Conservation (phyloP, 92 coral and sea anemone genomes). For the Hydrozoanthus gracilis region DNA sequence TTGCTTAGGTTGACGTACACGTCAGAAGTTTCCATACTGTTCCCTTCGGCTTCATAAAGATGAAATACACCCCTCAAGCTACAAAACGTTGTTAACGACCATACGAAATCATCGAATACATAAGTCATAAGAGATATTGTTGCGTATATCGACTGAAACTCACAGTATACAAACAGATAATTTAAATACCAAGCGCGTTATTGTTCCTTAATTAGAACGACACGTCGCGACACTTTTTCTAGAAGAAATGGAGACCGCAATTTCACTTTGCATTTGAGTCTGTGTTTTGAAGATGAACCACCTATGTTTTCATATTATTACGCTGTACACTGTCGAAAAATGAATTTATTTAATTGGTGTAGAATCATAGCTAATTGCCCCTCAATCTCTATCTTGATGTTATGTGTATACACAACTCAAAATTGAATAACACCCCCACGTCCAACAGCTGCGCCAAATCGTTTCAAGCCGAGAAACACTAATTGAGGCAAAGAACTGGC, state of each 20-base stretch:
- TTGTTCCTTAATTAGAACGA: neutral
- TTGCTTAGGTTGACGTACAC: neutral
- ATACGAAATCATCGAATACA: neutral
- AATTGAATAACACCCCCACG: neutral
- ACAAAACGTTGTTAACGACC: neutral
- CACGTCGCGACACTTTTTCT: neutral
- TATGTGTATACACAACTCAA: slow-evolving; percentile 32
- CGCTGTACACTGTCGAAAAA: neutral
- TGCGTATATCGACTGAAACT: neutral
- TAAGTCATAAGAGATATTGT: neutral
- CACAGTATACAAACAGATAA: neutral
- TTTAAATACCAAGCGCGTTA: neutral
- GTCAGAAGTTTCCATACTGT: neutral
- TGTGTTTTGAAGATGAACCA: neutral
- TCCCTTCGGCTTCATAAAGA: slow-evolving; percentile 1
- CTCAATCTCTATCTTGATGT: neutral
- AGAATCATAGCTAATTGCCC: slow-evolving; percentile 1
- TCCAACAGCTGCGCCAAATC: slow-evolving; percentile 11
- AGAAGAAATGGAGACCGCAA: neutral
- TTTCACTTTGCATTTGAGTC: neutral
- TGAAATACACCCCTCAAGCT: neutral
- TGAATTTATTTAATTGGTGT: slow-evolving; percentile 2
- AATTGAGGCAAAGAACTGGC: neutral
- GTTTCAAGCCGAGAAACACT: slow-evolving; percentile 18
- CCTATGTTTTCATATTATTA: slow-evolving; percentile 15